Conservation (phyloP, 2,113 vertebrate genomes). For the Tinamus guttatus region DNA sequence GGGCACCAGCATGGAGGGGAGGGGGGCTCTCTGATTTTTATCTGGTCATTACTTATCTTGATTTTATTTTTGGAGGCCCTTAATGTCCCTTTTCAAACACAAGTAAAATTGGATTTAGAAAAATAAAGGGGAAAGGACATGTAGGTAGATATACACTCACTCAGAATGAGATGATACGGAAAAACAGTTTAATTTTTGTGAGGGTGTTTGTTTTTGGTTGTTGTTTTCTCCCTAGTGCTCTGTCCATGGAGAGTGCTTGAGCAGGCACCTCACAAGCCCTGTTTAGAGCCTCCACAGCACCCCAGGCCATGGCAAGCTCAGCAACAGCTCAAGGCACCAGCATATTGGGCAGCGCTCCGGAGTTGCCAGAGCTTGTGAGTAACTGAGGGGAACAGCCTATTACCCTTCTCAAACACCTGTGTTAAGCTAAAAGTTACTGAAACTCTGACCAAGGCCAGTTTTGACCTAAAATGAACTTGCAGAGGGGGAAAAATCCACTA, state of each 20-base stretch:
- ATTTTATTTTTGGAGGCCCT: neutral
- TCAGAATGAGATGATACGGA: neutral
- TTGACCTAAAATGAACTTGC: neutral
- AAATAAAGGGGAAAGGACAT: neutral
- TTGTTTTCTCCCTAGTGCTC: fast-evolving
- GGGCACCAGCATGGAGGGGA: no score
- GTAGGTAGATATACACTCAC: neutral
- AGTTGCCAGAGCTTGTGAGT: no score
- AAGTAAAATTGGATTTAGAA: neutral
- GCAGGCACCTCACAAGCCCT: neutral
- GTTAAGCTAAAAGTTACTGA: neutral
- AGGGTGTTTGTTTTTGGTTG: no score
- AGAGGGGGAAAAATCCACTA: neutral
- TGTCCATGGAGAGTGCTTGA: neutral
- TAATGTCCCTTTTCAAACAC: neutral
- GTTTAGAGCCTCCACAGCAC: no score
- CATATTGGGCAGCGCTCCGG: neutral
- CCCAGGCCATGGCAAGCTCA: neutral
- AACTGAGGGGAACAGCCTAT: neutral
- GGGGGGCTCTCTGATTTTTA: no score
- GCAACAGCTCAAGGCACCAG: neutral
- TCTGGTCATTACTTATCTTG: no score
- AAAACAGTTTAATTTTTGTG: neutral
- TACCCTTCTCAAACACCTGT: neutral
- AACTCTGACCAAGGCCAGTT: neutral